Conservation (phyloP, 2,797 vertebrate species). For the Tenualosa thibaudeaui region DNA sequence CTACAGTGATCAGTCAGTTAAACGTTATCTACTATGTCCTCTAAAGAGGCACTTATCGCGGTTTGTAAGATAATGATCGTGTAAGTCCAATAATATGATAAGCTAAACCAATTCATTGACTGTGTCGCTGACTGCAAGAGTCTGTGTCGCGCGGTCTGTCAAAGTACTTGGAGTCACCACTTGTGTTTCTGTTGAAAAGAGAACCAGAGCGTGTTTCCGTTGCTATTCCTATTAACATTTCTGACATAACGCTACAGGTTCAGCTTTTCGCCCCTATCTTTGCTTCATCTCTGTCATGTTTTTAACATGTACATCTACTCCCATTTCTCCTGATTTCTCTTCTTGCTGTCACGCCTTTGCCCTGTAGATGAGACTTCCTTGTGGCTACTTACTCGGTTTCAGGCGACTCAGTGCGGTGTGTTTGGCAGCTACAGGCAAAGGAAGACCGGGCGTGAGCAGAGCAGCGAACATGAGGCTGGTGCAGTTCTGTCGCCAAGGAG, state of each 20-base stretch:
- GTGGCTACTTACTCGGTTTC: constrained; percentile 48
- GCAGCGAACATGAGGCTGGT: constrained; percentile 80
- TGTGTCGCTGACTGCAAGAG: neutral
- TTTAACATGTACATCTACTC: neutral
- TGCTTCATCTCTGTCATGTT: neutral
- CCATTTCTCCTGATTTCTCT: constrained; percentile 6
- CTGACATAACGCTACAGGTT: neutral
- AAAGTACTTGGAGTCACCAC: neutral
- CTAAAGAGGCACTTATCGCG: neutral
- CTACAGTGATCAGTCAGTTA: neutral
- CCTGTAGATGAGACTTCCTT: constrained; percentile 70
- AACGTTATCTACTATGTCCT: neutral
- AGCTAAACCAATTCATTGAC: neutral
- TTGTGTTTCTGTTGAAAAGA: no score
- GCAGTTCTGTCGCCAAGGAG: constrained; percentile 76
- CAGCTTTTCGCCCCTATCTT: neutral
- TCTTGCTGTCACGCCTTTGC: neutral
- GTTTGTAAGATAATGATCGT: neutral
- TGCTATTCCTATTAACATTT: no score
- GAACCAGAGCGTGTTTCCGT: no score
- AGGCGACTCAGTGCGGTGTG: constrained; percentile 52
- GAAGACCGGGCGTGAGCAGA: constrained; percentile 55
- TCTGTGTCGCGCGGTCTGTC: neutral
- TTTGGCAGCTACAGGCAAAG: constrained; percentile 52
- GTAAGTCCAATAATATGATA: neutral